Conservation (phyloP, 2,113 vertebrate species). For the Pterophyllum scalare region DNA sequence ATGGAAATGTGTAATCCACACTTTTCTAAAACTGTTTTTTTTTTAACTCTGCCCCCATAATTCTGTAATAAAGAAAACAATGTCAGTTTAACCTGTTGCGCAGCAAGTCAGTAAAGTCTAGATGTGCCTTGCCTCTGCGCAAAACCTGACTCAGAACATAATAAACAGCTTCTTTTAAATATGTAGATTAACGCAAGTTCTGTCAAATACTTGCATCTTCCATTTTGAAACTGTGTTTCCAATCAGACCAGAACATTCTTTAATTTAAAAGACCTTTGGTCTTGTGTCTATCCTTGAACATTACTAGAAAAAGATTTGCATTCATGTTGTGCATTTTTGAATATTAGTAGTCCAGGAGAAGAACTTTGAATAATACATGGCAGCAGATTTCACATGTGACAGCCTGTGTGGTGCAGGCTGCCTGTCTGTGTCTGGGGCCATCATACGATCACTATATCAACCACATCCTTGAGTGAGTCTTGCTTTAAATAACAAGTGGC, state of each 20-base stretch:
- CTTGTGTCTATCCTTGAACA: not conserved
- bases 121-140: conserved; percentile 53
- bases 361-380: conserved; percentile 69
- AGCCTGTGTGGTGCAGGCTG: conserved; percentile 16
- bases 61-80: not conserved
- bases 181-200: not conserved
- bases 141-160: conserved; percentile 37
- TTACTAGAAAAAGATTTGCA: conserved; percentile 17
- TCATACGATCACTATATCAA: conserved; percentile 20
- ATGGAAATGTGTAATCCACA: not conserved
- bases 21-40: not conserved
- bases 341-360: conserved; percentile 46
- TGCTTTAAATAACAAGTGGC: conserved; percentile 41
- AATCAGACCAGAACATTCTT: not conserved
- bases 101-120: conserved; percentile 55
- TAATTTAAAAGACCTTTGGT: not conserved
- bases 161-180: not conserved
- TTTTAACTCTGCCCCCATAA: not conserved
- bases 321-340: conserved; percentile 24
- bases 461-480: conserved; percentile 6
- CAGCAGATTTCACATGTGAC: conserved; percentile 47
- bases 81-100: conserved; percentile 69
- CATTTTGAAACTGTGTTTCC: not conserved
- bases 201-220: not conserved
- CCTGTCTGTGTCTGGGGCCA: conserved; percentile 24